Conservation (phyloP, 1,140 invertebrate species). For the Vanessa tameamea region DNA sequence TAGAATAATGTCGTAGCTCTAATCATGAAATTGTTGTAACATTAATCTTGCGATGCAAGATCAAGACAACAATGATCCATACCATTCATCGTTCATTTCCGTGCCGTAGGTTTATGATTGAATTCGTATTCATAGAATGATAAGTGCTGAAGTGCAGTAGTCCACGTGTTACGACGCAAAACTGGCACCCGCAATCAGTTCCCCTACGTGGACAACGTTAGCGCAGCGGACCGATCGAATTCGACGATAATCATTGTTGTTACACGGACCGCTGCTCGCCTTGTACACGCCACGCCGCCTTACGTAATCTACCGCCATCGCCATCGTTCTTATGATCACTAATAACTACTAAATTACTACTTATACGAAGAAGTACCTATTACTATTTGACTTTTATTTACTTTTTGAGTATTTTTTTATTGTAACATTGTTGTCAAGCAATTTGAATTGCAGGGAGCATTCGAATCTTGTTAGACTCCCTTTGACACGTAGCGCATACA, state of each 20-base stretch:
- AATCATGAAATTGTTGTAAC: constrained; percentile 18
- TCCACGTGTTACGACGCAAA: constrained; percentile 16
- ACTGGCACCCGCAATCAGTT: constrained; percentile 30
- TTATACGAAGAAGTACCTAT: background rate
- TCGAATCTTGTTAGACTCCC: constrained; percentile 1
- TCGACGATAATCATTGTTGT: constrained; percentile 56
- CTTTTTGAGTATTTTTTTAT: background rate
- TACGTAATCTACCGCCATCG: constrained; percentile 58
- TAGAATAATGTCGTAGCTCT: background rate
- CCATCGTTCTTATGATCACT: constrained; percentile 24
- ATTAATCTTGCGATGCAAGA: constrained; percentile 21
- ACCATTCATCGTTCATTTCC: constrained; percentile 20
- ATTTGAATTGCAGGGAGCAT: background rate
- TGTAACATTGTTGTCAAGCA: too few relatives aligned
- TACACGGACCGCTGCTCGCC: constrained; percentile 56
- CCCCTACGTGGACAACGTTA: constrained; percentile 16
- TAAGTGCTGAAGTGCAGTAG: constrained; percentile 13
- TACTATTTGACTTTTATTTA: background rate
- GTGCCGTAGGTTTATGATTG: constrained; percentile 5
- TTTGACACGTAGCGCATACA: background rate
- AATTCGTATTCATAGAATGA: constrained; percentile 22
- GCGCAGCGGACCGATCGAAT: constrained; percentile 34
- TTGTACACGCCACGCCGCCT: constrained; percentile 55
- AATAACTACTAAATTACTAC: constrained; percentile 2
- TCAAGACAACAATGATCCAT: constrained; percentile 22